Percentiles rank a stretch among this genome's conserved stretches.
These are phyloP conservation scores for Heterotilapia buettikoferi DNA, from an alignment of 2,113 vertebrate genomes.

Conservation along the genomic window DNA sequence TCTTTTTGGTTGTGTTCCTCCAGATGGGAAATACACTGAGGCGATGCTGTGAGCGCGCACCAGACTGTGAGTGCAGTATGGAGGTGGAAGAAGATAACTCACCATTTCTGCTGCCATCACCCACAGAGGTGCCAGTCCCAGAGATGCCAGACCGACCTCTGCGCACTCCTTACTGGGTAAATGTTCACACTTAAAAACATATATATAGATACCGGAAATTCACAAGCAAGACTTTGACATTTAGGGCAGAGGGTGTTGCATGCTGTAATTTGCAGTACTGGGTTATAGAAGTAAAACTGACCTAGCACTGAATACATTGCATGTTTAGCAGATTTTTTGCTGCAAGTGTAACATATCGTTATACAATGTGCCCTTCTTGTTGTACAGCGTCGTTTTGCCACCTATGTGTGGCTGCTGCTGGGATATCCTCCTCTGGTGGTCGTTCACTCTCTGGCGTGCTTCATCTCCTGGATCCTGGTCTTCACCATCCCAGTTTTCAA, in stretches of 20 bases:
- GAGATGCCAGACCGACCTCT: neutral
- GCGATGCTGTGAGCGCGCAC: slow-evolving; percentile 44
- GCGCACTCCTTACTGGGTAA: slow-evolving; percentile 72
- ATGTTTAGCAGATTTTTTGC: neutral
- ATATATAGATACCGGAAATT: neutral
- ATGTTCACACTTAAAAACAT: neutral
- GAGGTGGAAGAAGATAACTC: slow-evolving; percentile 47
- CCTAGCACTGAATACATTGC: neutral
- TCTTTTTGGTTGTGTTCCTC: neutral
- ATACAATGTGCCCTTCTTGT: neutral
- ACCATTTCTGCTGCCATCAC: slow-evolving; percentile 58
- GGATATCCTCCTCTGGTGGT: slow-evolving; percentile 67
- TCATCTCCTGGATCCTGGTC: slow-evolving; percentile 74
- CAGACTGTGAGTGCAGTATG: neutral
- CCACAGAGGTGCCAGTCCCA: slow-evolving; percentile 7
- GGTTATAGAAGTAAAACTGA: neutral
- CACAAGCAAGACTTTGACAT: neutral
- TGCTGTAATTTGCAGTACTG: neutral
- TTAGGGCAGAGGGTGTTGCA: neutral
- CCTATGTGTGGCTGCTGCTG: slow-evolving; percentile 70
- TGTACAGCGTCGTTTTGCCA: slow-evolving; percentile 52
- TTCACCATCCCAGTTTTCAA: slow-evolving; percentile 77
- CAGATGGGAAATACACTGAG: slow-evolving; percentile 45
- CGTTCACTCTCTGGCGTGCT: slow-evolving; percentile 71
- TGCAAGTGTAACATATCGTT: rapidly evolving